Evolutionary conservation across 2,797 vertebrate genomes (phyloP), one percentile per base, ranked within the genome.

Genomic region (Spheniscus humboldti): DNA sequence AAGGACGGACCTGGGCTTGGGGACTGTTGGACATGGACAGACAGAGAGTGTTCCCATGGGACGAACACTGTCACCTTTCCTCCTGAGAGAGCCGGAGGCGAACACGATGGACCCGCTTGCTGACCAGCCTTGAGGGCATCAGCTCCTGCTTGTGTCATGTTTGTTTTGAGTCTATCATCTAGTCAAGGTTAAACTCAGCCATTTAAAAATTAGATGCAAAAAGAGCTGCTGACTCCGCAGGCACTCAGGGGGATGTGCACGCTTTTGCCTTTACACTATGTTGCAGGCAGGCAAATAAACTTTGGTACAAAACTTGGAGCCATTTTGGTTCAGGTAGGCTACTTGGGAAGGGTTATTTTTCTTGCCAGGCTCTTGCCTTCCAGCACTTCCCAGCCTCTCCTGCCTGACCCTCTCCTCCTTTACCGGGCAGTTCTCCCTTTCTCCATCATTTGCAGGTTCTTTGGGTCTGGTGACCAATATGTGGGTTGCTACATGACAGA

Each of bases 1-100:
- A 41, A 27, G 30, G 41, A 37, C 1, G 0, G 53, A n/a, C 33
- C 14, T 0, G 2, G 31, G 50, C 27, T 18, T 24, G 14, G 53
- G 30, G 66, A 62, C 43, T 24, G 66, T 5, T 1, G 4, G 39
- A 41, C 62, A 48, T 0, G 7, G 43, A 45, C 45, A 3, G 47
- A n/a, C 41, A 16, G 50, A 41, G 39, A 39, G 33, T 1, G 13
- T 19, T 67, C 39, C 82, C 24, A 4, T 1, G 31, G 75, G 81
- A 41, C 7, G 5, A 13, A 41, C 1, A 1, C 41, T 43, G 67
- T 22, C n/a, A 27, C 28, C 35, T 17, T 48, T 23, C 48, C 64
- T 55, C 24, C 63, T 4, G 50, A 11, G 41, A 56, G 56, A 16
- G 39, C 18, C 0, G 2, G 57, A 17, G n/a, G 31, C 6, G 20